Percentiles rank a stretch among this genome's conserved stretches.
Evolutionary conservation across 2,113 vertebrate genomes (phyloP).

Genomic region (Tonatia bakeri): DNA sequence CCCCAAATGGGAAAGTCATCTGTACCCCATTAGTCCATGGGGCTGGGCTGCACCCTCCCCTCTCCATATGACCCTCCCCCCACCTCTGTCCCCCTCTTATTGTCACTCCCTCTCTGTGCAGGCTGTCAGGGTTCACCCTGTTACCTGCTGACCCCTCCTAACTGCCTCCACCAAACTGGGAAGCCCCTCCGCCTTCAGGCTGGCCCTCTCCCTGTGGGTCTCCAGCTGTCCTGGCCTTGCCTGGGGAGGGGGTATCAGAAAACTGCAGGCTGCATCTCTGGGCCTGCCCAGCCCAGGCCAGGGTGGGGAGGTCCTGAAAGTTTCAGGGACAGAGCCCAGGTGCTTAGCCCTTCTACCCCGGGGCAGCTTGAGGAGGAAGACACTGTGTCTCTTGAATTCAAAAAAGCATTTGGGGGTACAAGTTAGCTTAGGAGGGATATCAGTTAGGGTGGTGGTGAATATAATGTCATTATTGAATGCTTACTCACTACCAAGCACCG

Average conservation of each 20-base stretch:
- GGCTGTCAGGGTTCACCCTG: neutral
- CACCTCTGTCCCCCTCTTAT: neutral
- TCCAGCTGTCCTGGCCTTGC: neutral
- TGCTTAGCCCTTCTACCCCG: neutral
- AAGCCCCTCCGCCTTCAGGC: neutral
- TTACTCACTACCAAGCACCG: neutral
- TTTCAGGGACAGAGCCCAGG: neutral
- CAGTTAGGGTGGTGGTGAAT: neutral
- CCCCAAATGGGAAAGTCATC: neutral
- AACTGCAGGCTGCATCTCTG: neutral
- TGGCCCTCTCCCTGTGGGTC: neutral
- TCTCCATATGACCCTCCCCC: neutral
- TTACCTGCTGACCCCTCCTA: neutral
- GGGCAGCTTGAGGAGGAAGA: neutral
- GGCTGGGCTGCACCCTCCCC: neutral
- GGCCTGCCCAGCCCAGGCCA: neutral
- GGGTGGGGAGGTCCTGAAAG: no score
- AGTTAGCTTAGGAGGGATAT: neutral
- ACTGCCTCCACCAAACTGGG: neutral
- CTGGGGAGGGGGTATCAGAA: neutral
- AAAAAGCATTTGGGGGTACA: neutral
- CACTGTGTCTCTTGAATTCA: neutral
- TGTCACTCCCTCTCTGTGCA: neutral
- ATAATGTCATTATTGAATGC: no score
- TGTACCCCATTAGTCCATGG: neutral